These are phyloP conservation scores for Apostichopus japonicus DNA, from an alignment of 35 echinoderm and acorn worm genomes.

Conservation along the genomic window DNA sequence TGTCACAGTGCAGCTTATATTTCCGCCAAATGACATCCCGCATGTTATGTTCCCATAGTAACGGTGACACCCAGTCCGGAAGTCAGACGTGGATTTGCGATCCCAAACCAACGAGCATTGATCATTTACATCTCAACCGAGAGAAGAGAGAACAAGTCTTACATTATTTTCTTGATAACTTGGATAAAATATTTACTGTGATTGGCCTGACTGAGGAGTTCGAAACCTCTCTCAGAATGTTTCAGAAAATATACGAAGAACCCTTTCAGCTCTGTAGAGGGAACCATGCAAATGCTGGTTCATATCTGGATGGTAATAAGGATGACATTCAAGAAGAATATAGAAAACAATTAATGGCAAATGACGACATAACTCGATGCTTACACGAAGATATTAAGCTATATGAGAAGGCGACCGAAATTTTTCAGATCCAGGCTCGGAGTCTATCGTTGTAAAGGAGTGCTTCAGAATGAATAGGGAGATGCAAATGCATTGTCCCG, in stretches of 20 bases:
- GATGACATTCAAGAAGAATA: background rate
- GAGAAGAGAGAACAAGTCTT: conserved; percentile 13
- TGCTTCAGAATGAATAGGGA: no score
- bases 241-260: background rate
- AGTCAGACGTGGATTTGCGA: background rate
- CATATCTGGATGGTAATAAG: conserved; percentile 4
- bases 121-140: background rate
- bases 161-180: conserved; percentile 34
- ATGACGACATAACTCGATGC: background rate
- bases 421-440: conserved; percentile 26
- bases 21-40: conserved; percentile 47
- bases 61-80: background rate
- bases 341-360: background rate
- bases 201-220: conserved; percentile 58
- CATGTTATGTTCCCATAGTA: background rate
- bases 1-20: conserved; percentile 6
- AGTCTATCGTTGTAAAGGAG: background rate
- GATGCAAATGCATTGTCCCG: no score
- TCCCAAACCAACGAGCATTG: background rate
- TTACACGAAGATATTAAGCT: conserved; percentile 35
- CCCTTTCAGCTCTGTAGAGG: conserved; percentile 13
- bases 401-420: conserved; percentile 42
- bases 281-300: background rate
- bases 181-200: conserved; percentile 42
- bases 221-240: conserved; percentile 34